A percentile compares a stretch with the other conserved stretches of the same genome.
These are phyloP conservation scores for Scaptomyza montana DNA, from an alignment of 1,140 invertebrate genomes.

Conservation along the genomic window DNA sequence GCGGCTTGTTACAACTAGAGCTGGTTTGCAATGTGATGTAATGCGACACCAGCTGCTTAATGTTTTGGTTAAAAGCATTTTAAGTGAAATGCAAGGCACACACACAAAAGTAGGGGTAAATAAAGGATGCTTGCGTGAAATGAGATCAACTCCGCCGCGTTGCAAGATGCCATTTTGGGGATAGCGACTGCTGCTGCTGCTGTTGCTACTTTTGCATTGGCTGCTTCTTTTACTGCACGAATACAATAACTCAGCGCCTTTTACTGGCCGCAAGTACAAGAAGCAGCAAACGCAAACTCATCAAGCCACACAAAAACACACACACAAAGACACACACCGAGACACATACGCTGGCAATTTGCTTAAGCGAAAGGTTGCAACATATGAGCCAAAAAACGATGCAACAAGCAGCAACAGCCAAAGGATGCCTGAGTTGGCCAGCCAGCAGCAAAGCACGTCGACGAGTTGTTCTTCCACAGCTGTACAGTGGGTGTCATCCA, in stretches of 20 bases:
- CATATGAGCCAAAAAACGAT: slow-evolving; percentile 45
- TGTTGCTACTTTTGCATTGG: background rate
- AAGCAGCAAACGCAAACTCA: slow-evolving; percentile 42
- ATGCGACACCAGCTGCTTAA: slow-evolving; percentile 81
- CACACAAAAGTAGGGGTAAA: slow-evolving; percentile 1
- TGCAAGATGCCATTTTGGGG: slow-evolving; percentile 44
- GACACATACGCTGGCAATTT: slow-evolving; percentile 62
- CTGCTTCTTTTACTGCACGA: slow-evolving; percentile 16
- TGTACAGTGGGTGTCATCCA: background rate
- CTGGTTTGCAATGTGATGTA: slow-evolving; percentile 63
- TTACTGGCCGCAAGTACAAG: slow-evolving; percentile 61
- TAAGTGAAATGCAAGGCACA: slow-evolving; percentile 74
- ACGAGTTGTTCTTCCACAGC: background rate
- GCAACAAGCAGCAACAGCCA: slow-evolving; percentile 36
- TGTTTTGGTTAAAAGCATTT: slow-evolving; percentile 82
- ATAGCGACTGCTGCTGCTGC: slow-evolving; percentile 12
- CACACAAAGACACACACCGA: slow-evolving; percentile 14
- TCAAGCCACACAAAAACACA: slow-evolving; percentile 35
- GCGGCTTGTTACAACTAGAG: slow-evolving; percentile 43
- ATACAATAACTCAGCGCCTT: slow-evolving; percentile 54
- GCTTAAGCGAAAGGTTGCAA: slow-evolving; percentile 68
- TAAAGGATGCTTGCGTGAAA: background rate
- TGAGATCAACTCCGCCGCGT: slow-evolving; percentile 15
- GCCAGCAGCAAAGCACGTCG: slow-evolving; percentile 5
- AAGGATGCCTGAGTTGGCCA: slow-evolving; percentile 24